These are phyloP conservation scores for Heteromyza rotundicornis DNA, from an alignment of 2,888 invertebrate genomes.

Conservation along the genomic window DNA sequence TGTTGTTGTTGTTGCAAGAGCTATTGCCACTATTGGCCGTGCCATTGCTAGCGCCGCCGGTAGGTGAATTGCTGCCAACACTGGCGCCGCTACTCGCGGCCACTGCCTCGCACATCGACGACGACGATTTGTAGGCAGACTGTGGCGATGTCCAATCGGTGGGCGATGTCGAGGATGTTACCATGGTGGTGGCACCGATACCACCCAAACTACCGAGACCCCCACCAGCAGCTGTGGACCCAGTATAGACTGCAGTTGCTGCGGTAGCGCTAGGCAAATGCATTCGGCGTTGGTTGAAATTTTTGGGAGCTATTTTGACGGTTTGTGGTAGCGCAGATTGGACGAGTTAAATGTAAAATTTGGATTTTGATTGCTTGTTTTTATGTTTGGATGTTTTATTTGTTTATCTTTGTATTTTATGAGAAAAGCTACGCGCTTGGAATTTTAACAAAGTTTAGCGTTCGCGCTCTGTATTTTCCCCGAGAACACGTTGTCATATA, in stretches of 20 bases:
- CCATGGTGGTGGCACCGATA: slow-evolving; percentile 43
- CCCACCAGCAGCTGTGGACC: slow-evolving; percentile 41
- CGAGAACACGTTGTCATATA: too few species aligned
- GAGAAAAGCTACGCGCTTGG: too few species aligned
- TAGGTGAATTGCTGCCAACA: slow-evolving; percentile 57
- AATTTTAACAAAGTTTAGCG: too few species aligned
- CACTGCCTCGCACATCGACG: slow-evolving; percentile 41
- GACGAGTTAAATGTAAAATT: neutral
- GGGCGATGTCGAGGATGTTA: slow-evolving; percentile 48
- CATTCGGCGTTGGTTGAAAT: slow-evolving; percentile 50
- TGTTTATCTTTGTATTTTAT: too few species aligned
- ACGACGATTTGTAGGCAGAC: slow-evolving; percentile 35
- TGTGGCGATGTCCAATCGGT: slow-evolving; percentile 45
- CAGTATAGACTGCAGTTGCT: slow-evolving; percentile 47
- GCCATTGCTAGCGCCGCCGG: slow-evolving; percentile 54
- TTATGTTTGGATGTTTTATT: too few species aligned
- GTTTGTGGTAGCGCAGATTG: slow-evolving; percentile 12
- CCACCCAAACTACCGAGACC: slow-evolving; percentile 39
- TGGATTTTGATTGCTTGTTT: neutral
- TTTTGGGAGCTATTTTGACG: slow-evolving; percentile 60
- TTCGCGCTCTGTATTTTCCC: too few species aligned
- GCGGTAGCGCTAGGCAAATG: slow-evolving; percentile 56
- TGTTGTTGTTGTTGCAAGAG: slow-evolving; percentile 28
- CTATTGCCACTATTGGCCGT: slow-evolving; percentile 49
- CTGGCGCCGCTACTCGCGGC: slow-evolving; percentile 54